Percentiles rank a stretch among this genome's conserved stretches.
phyloP scores from a whole-genome alignment of 2,797 vertebrate genomes.

The Argya squamiceps region DNA sequence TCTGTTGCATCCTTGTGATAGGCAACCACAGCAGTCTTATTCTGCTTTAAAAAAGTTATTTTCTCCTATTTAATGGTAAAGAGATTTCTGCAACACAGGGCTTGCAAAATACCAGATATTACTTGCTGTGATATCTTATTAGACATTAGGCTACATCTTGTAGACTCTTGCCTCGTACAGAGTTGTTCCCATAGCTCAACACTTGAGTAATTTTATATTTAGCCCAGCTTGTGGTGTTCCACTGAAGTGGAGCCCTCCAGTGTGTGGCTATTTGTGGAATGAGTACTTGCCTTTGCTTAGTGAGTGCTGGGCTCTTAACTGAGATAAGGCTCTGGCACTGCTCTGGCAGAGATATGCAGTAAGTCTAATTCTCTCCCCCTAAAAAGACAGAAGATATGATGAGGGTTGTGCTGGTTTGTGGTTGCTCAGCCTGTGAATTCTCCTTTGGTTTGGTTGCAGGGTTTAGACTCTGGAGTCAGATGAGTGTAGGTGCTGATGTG shows the following conservation, averaged over 20 bases:
- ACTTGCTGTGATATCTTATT: background rate
- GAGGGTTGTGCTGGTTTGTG: background rate
- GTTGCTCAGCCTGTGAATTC: background rate
- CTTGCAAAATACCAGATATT: background rate
- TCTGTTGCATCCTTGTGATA: background rate
- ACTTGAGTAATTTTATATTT: background rate
- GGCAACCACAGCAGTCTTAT: background rate
- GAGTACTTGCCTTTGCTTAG: background rate
- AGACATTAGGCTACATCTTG: background rate
- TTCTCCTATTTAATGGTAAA: background rate
- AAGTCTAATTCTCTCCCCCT: background rate
- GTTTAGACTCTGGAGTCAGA: background rate
- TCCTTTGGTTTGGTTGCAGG: background rate
- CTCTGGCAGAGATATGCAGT: background rate
- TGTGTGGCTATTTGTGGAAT: background rate
- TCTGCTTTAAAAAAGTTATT: background rate
- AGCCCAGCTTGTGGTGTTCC: background rate
- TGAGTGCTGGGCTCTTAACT: background rate
- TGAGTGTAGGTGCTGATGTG: background rate
- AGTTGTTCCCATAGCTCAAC: background rate
- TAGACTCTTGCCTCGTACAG: background rate
- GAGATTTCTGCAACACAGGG: background rate
- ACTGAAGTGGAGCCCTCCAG: background rate
- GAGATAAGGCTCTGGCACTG: background rate
- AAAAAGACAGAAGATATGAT: background rate